Percentiles rank a stretch among this genome's conserved stretches.
Conservation (phyloP, 92 coral and sea anemone genomes). For the Zoanthus sansibaricus region DNA sequence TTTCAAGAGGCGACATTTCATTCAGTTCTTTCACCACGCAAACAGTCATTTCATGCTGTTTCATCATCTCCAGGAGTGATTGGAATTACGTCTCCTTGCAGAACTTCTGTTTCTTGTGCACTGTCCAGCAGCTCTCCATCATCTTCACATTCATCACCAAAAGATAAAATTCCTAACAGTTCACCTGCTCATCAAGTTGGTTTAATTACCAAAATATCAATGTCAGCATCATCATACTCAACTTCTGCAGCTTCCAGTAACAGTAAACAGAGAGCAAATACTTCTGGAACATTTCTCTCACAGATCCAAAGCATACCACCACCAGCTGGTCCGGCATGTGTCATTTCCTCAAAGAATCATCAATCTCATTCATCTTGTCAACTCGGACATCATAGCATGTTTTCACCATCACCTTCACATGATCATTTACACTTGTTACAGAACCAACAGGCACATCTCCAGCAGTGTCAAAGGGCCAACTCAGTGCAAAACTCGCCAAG, state of each 20-base stretch:
- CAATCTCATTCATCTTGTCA: conserved; percentile 16
- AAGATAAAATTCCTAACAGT: conserved; percentile 11
- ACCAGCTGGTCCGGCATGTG: conserved; percentile 5
- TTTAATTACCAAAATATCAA: background rate
- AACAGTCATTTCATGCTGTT: conserved; percentile 27
- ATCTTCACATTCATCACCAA: conserved; percentile 15
- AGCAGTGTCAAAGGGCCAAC: conserved; percentile 27
- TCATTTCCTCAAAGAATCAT: conserved; percentile 10
- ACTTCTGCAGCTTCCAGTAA: conserved; percentile 14
- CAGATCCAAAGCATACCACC: conserved; percentile 20
- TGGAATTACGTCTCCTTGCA: conserved; percentile 33
- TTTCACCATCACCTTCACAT: conserved; percentile 18
- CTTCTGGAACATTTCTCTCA: conserved; percentile 16
- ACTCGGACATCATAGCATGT: conserved; percentile 10
- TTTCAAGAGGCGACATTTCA: conserved; percentile 20
- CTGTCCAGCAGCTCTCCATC: conserved; percentile 4
- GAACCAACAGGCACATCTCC: conserved; percentile 26
- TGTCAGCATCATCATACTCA: conserved; percentile 5
- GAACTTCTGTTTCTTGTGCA: conserved; percentile 4
- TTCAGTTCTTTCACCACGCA: conserved; percentile 11
- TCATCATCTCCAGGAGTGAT: background rate
- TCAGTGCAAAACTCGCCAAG: background rate
- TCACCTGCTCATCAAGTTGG: conserved; percentile 31
- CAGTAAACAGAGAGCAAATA: conserved; percentile 8
- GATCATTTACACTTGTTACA: conserved; percentile 30